phyloP scores from a whole-genome alignment of 2,113 vertebrate species.

The Rhea americana region DNA sequence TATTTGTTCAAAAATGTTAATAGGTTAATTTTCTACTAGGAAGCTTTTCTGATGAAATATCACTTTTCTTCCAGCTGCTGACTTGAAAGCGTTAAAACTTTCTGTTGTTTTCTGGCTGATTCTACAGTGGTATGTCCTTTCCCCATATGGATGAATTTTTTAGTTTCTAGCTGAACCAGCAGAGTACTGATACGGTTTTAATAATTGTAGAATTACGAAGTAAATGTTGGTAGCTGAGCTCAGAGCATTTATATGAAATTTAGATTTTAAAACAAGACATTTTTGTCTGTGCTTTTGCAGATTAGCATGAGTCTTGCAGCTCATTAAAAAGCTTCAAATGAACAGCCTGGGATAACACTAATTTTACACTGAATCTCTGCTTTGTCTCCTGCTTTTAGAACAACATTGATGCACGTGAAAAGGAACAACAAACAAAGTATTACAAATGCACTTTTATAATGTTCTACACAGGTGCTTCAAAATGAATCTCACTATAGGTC shows the following conservation, averaged over 20 bases:
- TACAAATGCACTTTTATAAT: too few species aligned
- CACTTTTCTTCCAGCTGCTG: background rate
- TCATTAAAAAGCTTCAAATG: background rate
- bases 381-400: background rate
- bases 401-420: background rate
- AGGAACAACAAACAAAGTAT: too few species aligned
- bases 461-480: background rate
- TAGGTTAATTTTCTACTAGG: background rate
- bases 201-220: background rate
- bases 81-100: background rate
- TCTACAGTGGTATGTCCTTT: background rate
- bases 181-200: background rate
- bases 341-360: background rate
- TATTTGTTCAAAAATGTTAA: background rate
- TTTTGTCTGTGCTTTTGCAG: background rate
- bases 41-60: background rate
- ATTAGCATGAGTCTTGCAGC: background rate
- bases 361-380: background rate
- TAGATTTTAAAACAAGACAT: background rate
- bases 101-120: background rate
- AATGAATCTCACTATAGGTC: background rate
- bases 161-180: background rate
- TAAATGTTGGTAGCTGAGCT: background rate
- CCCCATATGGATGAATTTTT: background rate
- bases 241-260: fast-evolving